Percentiles rank a stretch among this genome's conserved stretches.
Conservation (phyloP, 1,140 invertebrate species). For the Ceratosolen fusciceps region DNA sequence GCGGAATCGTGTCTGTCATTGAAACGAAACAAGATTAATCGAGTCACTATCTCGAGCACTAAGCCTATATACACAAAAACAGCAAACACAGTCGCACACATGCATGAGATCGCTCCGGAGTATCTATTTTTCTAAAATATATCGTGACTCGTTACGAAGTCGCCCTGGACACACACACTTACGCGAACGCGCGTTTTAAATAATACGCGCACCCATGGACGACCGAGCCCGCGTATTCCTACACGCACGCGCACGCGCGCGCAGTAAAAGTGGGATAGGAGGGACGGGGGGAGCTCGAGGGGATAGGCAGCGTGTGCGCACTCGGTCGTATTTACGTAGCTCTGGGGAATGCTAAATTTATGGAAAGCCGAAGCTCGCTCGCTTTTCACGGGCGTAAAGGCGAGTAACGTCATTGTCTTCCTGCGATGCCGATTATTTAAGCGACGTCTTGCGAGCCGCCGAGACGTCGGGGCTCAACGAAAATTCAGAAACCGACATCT, state of each 20-base stretch:
- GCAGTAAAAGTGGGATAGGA: too few relatives aligned
- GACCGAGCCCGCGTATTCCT: too few relatives aligned
- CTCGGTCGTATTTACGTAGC: constrained; percentile 42
- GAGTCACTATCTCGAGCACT: constrained; percentile 11
- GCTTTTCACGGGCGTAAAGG: neutral
- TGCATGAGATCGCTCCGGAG: neutral
- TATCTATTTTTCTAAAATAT: constrained; percentile 22
- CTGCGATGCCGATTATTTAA: too few relatives aligned
- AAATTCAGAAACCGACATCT: too few relatives aligned
- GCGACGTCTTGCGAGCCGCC: too few relatives aligned
- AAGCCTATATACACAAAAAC: constrained; percentile 4
- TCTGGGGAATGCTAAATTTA: neutral
- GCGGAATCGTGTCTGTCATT: constrained; percentile 42
- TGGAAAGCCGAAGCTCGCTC: neutral
- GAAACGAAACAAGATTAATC: constrained; percentile 47
- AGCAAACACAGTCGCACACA: neutral
- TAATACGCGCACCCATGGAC: too few relatives aligned
- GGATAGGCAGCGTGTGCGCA: constrained; percentile 25
- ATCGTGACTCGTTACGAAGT: constrained; percentile 39
- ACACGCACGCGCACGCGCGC: neutral
- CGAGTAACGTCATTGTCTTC: neutral
- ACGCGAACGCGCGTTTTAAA: neutral
- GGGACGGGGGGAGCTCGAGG: too few relatives aligned
- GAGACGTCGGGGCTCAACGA: too few relatives aligned
- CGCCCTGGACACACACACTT: neutral